phyloP scores from a whole-genome alignment of 2,888 invertebrate species.

The Drosophila helvetica region DNA sequence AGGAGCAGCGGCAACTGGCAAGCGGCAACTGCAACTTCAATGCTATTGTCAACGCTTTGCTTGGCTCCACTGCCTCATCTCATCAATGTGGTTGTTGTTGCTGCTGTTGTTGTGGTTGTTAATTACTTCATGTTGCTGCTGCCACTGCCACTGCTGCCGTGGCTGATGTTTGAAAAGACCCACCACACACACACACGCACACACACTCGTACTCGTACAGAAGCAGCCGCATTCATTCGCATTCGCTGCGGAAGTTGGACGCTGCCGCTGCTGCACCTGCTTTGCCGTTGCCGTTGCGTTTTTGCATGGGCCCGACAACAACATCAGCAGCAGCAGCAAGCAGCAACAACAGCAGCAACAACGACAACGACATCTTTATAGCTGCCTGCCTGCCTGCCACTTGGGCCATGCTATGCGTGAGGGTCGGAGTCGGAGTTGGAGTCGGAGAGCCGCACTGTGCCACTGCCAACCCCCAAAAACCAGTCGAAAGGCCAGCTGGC shows the following conservation, averaged over 20 bases:
- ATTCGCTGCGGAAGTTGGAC: conserved; percentile 73
- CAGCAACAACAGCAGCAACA: conserved; percentile 20
- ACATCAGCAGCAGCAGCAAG: conserved; percentile 29
- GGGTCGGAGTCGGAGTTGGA: conserved; percentile 49
- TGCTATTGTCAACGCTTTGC: conserved; percentile 77
- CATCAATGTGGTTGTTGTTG: conserved; percentile 43
- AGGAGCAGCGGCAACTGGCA: conserved; percentile 7
- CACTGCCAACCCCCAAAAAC: conserved; percentile 54
- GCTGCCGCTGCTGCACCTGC: conserved; percentile 67
- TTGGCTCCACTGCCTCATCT: conserved; percentile 60
- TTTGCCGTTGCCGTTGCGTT: conserved; percentile 67
- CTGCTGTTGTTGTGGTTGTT: conserved; percentile 64
- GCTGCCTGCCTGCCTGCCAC: conserved; percentile 44
- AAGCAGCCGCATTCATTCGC: conserved; percentile 30
- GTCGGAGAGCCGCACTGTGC: conserved; percentile 38
- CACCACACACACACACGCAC: conserved; percentile 51
- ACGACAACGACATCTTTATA: conserved; percentile 71
- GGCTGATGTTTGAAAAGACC: conserved; percentile 52
- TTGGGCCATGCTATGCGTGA: conserved; percentile 55
- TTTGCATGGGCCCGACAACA: conserved; percentile 61
- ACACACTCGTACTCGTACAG: conserved; percentile 8
- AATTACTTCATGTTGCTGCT: conserved; percentile 76
- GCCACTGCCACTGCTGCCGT: conserved; percentile 44
- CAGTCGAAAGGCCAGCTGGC: conserved; percentile 39
- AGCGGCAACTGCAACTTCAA: conserved; percentile 55